Percentiles rank a stretch among this genome's conserved stretches.
Conservation (phyloP, 2,113 vertebrate species). For the Festucalex cinctus region DNA sequence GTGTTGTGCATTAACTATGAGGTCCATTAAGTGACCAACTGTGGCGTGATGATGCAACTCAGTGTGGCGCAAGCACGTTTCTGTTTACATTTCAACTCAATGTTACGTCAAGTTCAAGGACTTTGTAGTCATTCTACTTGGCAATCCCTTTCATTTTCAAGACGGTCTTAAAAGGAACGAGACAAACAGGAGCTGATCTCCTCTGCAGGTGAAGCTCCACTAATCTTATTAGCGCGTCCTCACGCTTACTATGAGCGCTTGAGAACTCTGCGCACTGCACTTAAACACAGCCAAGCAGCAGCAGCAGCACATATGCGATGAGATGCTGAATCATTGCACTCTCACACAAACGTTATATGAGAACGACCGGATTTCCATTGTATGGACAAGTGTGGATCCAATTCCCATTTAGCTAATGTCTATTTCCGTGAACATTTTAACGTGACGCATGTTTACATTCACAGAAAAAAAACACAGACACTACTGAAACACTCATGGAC, state of each 20-base stretch:
- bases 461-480: no score
- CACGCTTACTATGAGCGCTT: constrained; percentile 68
- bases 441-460: no score
- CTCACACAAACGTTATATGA: neutral
- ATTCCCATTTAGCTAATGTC: no score
- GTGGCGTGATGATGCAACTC: no score
- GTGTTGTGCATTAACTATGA: no score
- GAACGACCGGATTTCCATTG: neutral
- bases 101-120: neutral
- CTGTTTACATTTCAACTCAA: neutral
- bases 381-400: no score
- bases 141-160: neutral
- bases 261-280: constrained; percentile 54
- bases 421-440: no score
- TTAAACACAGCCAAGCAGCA: constrained; percentile 33
- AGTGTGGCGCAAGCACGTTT: constrained; percentile 2
- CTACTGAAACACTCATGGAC: no score
- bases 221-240: constrained; percentile 77
- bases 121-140: neutral
- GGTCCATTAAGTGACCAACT: no score
- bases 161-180: neutral
- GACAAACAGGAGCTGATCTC: neutral
- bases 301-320: neutral
- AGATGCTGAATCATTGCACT: constrained; percentile 15
- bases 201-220: constrained; percentile 64